These are phyloP conservation scores for Papilio demoleus DNA, from an alignment of 2,888 invertebrate species.

Conservation along the genomic window DNA sequence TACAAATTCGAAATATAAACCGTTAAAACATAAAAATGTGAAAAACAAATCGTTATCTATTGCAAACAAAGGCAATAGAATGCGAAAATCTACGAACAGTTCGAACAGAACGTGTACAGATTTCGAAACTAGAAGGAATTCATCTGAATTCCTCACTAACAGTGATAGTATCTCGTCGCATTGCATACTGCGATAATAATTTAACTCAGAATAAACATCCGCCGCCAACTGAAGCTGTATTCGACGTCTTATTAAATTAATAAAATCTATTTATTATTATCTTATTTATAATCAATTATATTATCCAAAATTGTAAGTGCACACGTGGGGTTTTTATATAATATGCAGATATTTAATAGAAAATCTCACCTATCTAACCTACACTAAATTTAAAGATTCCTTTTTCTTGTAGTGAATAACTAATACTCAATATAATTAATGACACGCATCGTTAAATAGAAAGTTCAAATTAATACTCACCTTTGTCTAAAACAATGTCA, in stretches of 20 bases:
- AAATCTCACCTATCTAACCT: too few species aligned
- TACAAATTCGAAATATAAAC: not conserved
- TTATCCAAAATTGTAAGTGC: too few species aligned
- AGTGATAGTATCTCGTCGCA: conserved; percentile 28
- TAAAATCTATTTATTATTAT: conserved; percentile 28
- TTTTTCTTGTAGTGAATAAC: too few species aligned
- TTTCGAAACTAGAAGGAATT: conserved; percentile 39
- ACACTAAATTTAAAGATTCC: too few species aligned
- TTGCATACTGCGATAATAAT: conserved; percentile 29
- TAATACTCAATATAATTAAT: too few species aligned
- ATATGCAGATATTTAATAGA: too few species aligned
- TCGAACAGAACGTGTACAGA: conserved; percentile 26
- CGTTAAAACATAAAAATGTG: not conserved
- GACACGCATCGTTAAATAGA: not conserved
- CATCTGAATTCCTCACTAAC: conserved; percentile 33
- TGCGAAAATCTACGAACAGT: conserved; percentile 25
- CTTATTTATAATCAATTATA: not conserved
- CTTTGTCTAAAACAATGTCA: not conserved
- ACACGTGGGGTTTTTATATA: too few species aligned
- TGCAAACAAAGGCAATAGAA: conserved; percentile 25
- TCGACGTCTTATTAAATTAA: not conserved
- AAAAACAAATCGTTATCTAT: conserved; percentile 1
- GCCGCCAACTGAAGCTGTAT: conserved; percentile 14
- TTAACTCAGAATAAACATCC: conserved; percentile 24
- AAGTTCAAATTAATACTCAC: conserved; percentile 19